A percentile compares a stretch with the other conserved stretches of the same genome.
phyloP scores from a whole-genome alignment of 1,140 invertebrate species.

The Drosophila malerkotliana region DNA sequence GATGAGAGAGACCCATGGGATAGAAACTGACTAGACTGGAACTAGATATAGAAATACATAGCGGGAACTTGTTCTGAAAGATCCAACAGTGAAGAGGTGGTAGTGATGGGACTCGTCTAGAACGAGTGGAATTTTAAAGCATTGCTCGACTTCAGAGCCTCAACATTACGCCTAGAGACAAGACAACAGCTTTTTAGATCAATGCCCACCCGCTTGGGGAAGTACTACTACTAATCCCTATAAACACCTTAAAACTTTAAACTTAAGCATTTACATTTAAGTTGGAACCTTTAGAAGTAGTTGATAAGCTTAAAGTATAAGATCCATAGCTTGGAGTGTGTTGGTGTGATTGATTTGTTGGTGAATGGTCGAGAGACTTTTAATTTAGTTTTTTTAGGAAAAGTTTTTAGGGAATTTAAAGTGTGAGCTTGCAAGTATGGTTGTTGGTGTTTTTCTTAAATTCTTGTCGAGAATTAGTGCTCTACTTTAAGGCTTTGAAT shows the following conservation, averaged over 20 bases:
- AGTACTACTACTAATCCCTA: slow-evolving; percentile 26
- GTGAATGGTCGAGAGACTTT: slow-evolving; percentile 1
- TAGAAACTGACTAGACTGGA: background rate
- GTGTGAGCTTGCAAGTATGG: background rate
- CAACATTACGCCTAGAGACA: slow-evolving; percentile 66
- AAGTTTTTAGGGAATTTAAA: background rate
- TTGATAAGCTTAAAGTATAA: slow-evolving; percentile 9
- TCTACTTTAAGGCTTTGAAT: background rate
- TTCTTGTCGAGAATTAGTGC: background rate
- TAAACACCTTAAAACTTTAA: slow-evolving; percentile 4
- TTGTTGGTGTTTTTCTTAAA: background rate
- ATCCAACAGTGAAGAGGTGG: slow-evolving; percentile 29
- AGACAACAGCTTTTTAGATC: slow-evolving; percentile 40
- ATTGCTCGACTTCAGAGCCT: slow-evolving; percentile 66
- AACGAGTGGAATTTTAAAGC: slow-evolving; percentile 62
- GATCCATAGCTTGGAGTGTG: slow-evolving; percentile 33
- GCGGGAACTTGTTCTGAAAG: slow-evolving; percentile 45
- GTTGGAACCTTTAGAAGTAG: slow-evolving; percentile 20
- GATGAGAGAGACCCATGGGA: slow-evolving; percentile 2
- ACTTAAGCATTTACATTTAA: slow-evolving; percentile 18
- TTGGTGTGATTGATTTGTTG: slow-evolving; percentile 5
- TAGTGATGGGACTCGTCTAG: slow-evolving; percentile 69
- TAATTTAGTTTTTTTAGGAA: background rate
- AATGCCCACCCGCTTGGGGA: slow-evolving; percentile 35
- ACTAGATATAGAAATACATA: background rate